Percentiles rank a stretch among this genome's conserved stretches.
phyloP scores from a whole-genome alignment of 2,113 vertebrate genomes.

The Psittacus erithacus region DNA sequence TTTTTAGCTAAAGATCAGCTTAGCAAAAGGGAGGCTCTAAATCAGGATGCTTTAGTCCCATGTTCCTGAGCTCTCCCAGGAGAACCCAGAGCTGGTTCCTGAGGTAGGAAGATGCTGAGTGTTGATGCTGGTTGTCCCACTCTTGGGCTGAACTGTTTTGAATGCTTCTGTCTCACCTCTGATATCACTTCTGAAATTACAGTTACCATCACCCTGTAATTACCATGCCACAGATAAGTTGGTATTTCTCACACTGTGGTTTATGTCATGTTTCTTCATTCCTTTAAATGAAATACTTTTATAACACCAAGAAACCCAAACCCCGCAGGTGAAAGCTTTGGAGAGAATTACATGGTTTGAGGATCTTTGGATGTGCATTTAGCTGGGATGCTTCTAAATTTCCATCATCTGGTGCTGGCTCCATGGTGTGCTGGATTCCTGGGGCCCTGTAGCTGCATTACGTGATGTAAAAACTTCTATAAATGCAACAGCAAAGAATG shows the following conservation, averaged over 20 bases:
- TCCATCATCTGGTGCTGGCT: neutral
- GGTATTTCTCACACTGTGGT: neutral
- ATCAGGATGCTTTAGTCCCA: neutral
- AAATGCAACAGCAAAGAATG: neutral
- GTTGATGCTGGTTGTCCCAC: neutral
- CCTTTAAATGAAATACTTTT: neutral
- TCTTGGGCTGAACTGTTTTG: neutral
- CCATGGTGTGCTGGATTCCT: neutral
- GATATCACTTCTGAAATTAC: neutral
- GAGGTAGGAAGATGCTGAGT: neutral
- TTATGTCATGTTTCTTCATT: neutral
- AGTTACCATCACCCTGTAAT: neutral
- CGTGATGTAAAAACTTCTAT: neutral
- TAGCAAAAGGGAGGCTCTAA: neutral
- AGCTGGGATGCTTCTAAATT: neutral
- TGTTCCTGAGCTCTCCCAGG: neutral
- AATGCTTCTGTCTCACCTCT: neutral
- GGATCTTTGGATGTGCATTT: neutral
- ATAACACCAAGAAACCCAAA: neutral
- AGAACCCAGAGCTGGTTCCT: neutral
- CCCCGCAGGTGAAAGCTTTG: neutral
- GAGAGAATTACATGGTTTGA: neutral
- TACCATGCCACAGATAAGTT: fast-evolving
- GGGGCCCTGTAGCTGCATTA: neutral
- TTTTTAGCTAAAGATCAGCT: neutral